Conservation (phyloP, 2,888 invertebrate genomes). For the Linnaemya vulpina region DNA sequence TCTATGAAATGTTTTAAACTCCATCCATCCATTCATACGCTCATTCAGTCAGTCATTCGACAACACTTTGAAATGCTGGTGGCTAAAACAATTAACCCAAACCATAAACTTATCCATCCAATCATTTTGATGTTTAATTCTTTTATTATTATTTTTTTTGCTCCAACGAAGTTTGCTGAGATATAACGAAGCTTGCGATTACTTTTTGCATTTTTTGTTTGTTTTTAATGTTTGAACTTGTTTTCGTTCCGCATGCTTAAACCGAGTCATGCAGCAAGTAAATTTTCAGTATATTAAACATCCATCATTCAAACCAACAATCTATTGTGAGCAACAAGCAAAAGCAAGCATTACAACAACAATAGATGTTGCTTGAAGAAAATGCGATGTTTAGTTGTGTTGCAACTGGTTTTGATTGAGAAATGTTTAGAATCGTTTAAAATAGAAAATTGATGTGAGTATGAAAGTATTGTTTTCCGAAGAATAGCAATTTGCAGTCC, state of each 20-base stretch:
- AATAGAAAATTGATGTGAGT: not conserved
- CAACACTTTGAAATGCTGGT: conserved; percentile 65
- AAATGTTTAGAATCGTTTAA: conserved; percentile 31
- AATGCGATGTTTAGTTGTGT: conserved; percentile 31
- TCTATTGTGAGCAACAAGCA: not conserved
- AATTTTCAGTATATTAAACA: conserved; percentile 56
- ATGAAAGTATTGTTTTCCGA: not conserved
- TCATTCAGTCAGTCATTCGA: conserved; percentile 39
- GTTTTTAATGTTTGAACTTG: conserved; percentile 64
- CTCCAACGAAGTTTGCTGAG: conserved; percentile 21
- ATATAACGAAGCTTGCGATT: conserved; percentile 38
- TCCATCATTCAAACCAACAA: conserved; percentile 49
- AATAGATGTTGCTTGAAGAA: conserved; percentile 21
- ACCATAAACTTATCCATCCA: conserved; percentile 62
- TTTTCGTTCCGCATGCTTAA: conserved; percentile 71
- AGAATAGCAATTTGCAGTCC: not conserved
- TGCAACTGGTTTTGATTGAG: conserved; percentile 36
- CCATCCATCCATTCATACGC: conserved; percentile 8
- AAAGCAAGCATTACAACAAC: conserved; percentile 17
- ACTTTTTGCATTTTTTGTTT: conserved; percentile 23
- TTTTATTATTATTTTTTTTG: conserved; percentile 33
- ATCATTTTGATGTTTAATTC: conserved; percentile 46
- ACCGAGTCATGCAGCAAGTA: conserved; percentile 41
- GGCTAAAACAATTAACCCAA: conserved; percentile 71
- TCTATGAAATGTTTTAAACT: conserved; percentile 36